Conservation (phyloP, 2,888 invertebrate genomes). For the Drosophila phalerata region DNA sequence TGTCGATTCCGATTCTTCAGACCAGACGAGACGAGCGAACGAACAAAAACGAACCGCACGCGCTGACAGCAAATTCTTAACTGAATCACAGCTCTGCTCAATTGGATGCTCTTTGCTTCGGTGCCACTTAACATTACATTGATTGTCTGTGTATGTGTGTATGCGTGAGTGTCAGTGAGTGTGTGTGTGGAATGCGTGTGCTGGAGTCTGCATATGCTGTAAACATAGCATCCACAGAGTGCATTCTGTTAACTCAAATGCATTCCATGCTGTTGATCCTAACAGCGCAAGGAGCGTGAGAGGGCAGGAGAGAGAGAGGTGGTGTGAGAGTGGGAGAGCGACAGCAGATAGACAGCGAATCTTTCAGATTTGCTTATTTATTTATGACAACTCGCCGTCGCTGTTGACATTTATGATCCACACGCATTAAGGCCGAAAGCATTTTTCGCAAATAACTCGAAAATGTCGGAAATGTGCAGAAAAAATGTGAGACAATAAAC, state of each 20-base stretch:
- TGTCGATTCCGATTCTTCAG: constrained; percentile 12
- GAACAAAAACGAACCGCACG: constrained; percentile 65
- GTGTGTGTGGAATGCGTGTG: constrained; percentile 1
- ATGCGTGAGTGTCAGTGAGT: constrained; percentile 5
- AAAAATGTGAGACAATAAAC: not conserved
- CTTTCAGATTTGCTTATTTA: constrained; percentile 32
- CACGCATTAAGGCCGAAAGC: constrained; percentile 38
- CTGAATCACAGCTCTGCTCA: constrained; percentile 65
- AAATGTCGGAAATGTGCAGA: not conserved
- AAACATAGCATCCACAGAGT: constrained; percentile 47
- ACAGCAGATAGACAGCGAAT: constrained; percentile 17
- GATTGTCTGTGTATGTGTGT: constrained; percentile 8
- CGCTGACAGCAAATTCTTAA: constrained; percentile 65
- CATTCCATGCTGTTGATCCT: constrained; percentile 14
- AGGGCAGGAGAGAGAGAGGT: not conserved
- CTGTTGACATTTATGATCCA: constrained; percentile 55
- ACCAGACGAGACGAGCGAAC: constrained; percentile 19
- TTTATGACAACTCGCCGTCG: constrained; percentile 52
- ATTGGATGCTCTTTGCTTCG: constrained; percentile 79
- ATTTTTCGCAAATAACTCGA: constrained; percentile 29
- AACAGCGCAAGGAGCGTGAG: constrained; percentile 12
- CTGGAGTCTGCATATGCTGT: constrained; percentile 32
- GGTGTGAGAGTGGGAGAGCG: not conserved
- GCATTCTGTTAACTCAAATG: constrained; percentile 36
- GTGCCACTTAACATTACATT: constrained; percentile 41